phyloP scores from a whole-genome alignment of 2,797 vertebrate genomes.

The Oryzias dopingdopingensis region DNA sequence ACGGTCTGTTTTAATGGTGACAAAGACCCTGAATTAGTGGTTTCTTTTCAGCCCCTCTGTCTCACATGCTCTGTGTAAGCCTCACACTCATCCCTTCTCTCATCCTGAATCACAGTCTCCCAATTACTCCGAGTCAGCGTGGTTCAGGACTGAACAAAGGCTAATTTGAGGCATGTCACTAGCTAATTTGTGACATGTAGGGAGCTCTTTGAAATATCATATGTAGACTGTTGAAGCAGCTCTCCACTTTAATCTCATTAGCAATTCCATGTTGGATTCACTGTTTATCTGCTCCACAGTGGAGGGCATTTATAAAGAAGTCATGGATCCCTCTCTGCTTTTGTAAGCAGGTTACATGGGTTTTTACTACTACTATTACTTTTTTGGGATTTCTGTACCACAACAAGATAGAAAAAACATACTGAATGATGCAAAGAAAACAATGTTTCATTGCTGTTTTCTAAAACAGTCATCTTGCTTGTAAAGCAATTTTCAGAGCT shows the following conservation, averaged over 20 bases:
- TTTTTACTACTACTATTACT: not conserved
- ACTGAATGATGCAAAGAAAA: too few relatives aligned
- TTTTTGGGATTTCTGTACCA: too few relatives aligned
- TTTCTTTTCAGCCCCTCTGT: conserved; percentile 6
- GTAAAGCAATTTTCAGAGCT: too few relatives aligned
- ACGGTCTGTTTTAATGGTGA: conserved; percentile 9
- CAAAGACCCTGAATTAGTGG: conserved; percentile 30
- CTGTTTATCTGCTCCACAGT: conserved; percentile 34
- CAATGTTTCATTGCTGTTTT: too few relatives aligned
- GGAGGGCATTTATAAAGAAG: conserved; percentile 29
- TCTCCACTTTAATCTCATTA: conserved; percentile 65
- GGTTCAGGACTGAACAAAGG: conserved; percentile 69
- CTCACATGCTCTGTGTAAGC: conserved; percentile 27
- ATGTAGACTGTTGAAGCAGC: conserved; percentile 59
- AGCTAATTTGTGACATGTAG: conserved; percentile 72
- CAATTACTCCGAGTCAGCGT: conserved; percentile 60
- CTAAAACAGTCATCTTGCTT: too few relatives aligned
- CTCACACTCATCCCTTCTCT: conserved; percentile 48
- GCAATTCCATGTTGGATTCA: conserved; percentile 36
- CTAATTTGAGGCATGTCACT: conserved; percentile 70
- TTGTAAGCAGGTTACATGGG: not conserved
- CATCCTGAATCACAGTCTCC: conserved; percentile 60
- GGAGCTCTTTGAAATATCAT: conserved; percentile 72
- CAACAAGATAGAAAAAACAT: too few relatives aligned
- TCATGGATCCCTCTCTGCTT: conserved; percentile 1